Evolutionary conservation across 2,888 invertebrate genomes (phyloP).

Genomic region (Baronia brevicornis): DNA sequence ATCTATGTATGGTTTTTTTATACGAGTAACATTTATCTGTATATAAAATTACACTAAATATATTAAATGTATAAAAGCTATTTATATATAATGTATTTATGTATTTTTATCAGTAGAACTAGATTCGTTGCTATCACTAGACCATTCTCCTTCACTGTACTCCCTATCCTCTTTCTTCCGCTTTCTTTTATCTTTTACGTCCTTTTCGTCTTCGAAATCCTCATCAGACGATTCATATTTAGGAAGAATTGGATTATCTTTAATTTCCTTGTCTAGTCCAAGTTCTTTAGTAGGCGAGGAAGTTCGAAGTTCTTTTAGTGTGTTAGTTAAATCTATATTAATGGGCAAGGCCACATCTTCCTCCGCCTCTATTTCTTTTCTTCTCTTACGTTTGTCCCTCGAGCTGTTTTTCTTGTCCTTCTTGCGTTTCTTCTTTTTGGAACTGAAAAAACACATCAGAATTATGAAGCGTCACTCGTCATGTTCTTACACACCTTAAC

Average conservation of each 20-base stretch:
- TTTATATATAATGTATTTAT: too few species aligned
- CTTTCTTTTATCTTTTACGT: conserved; percentile 21
- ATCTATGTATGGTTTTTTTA: too few species aligned
- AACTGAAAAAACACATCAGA: conserved; percentile 29
- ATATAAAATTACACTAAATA: too few species aligned
- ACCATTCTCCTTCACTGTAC: conserved; percentile 70
- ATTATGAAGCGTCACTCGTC: background rate
- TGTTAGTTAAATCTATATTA: conserved; percentile 49
- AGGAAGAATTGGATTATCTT: conserved; percentile 21
- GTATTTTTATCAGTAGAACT: conserved; percentile 27
- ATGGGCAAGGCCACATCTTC: conserved; percentile 32
- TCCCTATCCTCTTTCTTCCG: conserved; percentile 41
- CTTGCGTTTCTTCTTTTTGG: conserved; percentile 50
- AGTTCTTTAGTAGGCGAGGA: conserved; percentile 54
- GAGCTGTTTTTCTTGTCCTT: conserved; percentile 52
- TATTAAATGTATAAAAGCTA: too few species aligned
- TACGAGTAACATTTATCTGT: too few species aligned
- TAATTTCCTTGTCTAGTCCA: conserved; percentile 27
- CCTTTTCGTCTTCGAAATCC: conserved; percentile 23
- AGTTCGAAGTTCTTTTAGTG: conserved; percentile 51
- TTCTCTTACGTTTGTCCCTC: conserved; percentile 44
- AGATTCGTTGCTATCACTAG: conserved; percentile 55
- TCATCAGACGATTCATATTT: conserved; percentile 34
- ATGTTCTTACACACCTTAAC: background rate
- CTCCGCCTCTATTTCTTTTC: conserved; percentile 27